A percentile compares a stretch with the other conserved stretches of the same genome.
phyloP scores from a whole-genome alignment of 2,113 vertebrate genomes.

The Euleptes europaea region DNA sequence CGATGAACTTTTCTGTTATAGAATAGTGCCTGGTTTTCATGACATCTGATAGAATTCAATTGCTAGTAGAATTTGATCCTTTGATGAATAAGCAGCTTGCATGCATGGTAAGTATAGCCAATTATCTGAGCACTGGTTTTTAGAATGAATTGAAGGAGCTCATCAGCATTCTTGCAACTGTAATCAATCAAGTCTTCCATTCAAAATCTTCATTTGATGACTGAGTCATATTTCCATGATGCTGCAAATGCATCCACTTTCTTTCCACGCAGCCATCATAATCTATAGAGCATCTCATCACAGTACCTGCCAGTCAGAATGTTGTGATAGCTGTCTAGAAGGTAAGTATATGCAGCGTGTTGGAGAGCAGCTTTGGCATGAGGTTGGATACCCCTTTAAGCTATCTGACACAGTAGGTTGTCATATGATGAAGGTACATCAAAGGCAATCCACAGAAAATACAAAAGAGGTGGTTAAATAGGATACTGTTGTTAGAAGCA shows the following conservation, averaged over 20 bases:
- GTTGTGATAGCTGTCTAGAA: constrained; percentile 12
- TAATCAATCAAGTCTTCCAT: constrained; percentile 11
- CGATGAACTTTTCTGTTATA: neutral
- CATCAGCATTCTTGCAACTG: constrained; percentile 14
- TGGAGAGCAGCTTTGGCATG: neutral
- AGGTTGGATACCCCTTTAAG: neutral
- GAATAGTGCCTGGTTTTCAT: neutral
- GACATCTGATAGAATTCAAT: neutral
- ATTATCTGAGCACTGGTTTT: constrained; percentile 7
- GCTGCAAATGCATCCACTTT: neutral
- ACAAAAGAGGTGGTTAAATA: neutral
- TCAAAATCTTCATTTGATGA: constrained; percentile 20
- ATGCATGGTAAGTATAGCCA: neutral
- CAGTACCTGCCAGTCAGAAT: neutral
- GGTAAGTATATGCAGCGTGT: neutral
- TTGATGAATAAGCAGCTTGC: neutral
- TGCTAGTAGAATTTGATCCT: neutral
- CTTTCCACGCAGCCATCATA: neutral
- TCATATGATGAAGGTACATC: neutral
- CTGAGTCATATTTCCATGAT: neutral
- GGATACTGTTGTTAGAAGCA: too few species aligned
- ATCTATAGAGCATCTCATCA: constrained; percentile 17
- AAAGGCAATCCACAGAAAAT: neutral
- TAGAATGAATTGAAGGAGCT: neutral
- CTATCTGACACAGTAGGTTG: neutral